Evolutionary conservation across 1,140 invertebrate genomes (phyloP).

Genomic region (Penaeus chinensis): DNA sequence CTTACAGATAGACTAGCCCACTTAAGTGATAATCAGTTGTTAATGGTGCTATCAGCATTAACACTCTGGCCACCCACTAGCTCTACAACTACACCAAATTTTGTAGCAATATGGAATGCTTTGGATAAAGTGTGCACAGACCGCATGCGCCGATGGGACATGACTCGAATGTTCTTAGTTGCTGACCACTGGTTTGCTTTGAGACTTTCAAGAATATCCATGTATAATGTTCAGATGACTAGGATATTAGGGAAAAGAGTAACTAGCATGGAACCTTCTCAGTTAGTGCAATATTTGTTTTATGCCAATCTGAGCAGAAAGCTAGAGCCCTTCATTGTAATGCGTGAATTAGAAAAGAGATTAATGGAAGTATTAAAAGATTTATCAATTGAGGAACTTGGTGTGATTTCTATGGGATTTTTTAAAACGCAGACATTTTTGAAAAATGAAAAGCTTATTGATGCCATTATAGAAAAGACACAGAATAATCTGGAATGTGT

Average conservation of each 20-base stretch:
- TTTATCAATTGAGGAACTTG: constrained; percentile 63
- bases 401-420: constrained; percentile 63
- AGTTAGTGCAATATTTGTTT: constrained; percentile 63
- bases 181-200: constrained; percentile 63
- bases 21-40: constrained; percentile 54
- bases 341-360: constrained; percentile 52
- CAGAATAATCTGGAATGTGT: constrained; percentile 50
- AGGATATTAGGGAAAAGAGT: constrained; percentile 46
- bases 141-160: constrained; percentile 56
- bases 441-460: constrained; percentile 46
- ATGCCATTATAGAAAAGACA: constrained; percentile 51
- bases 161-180: constrained; percentile 55
- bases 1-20: constrained; percentile 34
- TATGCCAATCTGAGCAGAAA: constrained; percentile 63
- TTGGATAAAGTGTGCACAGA: constrained; percentile 57
- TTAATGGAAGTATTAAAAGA: constrained; percentile 46
- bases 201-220: constrained; percentile 50
- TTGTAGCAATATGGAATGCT: constrained; percentile 60
- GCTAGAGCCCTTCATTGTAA: constrained; percentile 49
- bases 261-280: constrained; percentile 50
- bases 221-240: constrained; percentile 54
- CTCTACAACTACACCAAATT: constrained; percentile 51
- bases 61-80: constrained; percentile 57
- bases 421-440: constrained; percentile 64
- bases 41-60: constrained; percentile 55